Evolutionary conservation across 2,113 vertebrate genomes (phyloP), one percentile per base, ranked within the genome.

Genomic region (Microcebus tavaratra): DNA sequence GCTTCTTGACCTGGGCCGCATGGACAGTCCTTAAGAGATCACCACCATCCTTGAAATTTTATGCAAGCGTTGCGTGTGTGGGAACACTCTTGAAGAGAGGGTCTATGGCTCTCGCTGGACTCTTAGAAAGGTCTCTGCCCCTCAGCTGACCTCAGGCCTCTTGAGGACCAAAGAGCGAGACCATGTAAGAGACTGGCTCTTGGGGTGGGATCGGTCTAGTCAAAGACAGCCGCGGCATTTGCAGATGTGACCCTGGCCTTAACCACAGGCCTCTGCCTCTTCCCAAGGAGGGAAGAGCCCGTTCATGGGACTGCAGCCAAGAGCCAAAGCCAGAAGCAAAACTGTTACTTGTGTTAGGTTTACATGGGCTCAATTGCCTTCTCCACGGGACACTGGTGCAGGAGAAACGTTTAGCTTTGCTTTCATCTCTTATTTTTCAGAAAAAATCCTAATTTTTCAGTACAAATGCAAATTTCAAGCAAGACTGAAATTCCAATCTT

Each of bases 381-480:
- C 73, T 59, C 79, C 45, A 21, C 0, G 17, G 34, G n/a, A 53
- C 15, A 1, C 5, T 0, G 0, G 23, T 12, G 42, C 2, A 12
- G 8, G 63, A 36, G 65, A 61, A 21, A 80, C 50, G 17, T 0
- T 29, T 25, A 55, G 23, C 23, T 55, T 29, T 34, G 50, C n/a
- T 82, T 39, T 50, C n/a, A 39, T 2, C 20, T 75, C 39, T 39
- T 20, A 45, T 27, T 70, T 73, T 91, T 31, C 57, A 84, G 65
- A 82, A 72, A 88, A 39, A 70, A 15, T 39, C 67, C 57, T 59
- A 36, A 87, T 57, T 81, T 53, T 92, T 93, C 34, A 25, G 70
- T 25, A 95, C 20, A 88, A 89, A 96, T 25, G 83, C 75, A 93
- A 92, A 93, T 67, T 85, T 84, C 87, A 95, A 95, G 65, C 70